Base-by-base conservation (phyloP, 2,888 invertebrate genomes). In the Melinopterus prodromus region DNA sequence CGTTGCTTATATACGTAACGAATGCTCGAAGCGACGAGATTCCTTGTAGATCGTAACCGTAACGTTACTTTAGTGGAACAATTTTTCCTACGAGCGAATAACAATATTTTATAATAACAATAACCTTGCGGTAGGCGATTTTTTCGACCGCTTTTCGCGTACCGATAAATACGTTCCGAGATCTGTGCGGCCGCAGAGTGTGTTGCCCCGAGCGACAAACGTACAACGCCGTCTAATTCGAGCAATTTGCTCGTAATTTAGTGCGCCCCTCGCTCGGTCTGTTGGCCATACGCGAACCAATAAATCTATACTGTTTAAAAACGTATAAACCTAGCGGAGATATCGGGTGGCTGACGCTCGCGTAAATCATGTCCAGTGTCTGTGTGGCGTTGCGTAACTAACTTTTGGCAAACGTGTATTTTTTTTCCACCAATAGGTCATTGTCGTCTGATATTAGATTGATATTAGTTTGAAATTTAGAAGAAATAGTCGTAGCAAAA, bases 71-170 rank as follows among this genome's bases (percentile, higher is more conserved):
- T 12, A 12, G 53, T 12, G 53, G 9, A 53, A 53, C 53, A 12
- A 53, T 53, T 53, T 53, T 53, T 53, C 53, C 53, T 12, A 6
- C 7, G 53, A 53, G 53, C 53, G 53, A 53, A 53, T 53, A 53
- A 53, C 53, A 53, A 53, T 53, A 53, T 53, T 53, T 53, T 53
- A 53, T 53, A 53, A 53, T 53, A 53, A 53, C 53, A 53, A 53
- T 53, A 53, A 53, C 53, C 53, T 53, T 53, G 53, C 53, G 53
- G 9, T 53, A 53, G 53, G 53, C 53, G 53, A 53, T 53, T 53
- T 53, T 53, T 53, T 53, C 53, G 53, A 4, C 53, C 53, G 53
- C 7, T 53, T 53, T 53, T 53, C 53, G 53, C 53, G 53, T 12
- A 53, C 12, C 7, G 3, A 53, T 53, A 53, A 53, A 53, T 53